A percentile compares a stretch with the other conserved stretches of the same genome.
Conservation (phyloP, 37 sponge, comb jelly and placozoan species). For the Mnemiopsis leidyi region DNA sequence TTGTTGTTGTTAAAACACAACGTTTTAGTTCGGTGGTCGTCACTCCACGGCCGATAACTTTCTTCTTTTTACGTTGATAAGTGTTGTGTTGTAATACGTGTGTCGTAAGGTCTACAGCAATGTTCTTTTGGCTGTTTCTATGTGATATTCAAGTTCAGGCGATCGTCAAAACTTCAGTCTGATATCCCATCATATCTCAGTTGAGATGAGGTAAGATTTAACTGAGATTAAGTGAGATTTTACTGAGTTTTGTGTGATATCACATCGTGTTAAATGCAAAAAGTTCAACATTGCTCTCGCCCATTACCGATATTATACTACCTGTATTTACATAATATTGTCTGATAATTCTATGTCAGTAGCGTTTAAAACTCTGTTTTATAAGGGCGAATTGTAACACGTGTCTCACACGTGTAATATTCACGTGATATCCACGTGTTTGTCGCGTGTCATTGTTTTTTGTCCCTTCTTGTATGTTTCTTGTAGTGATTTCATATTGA, state of each 20-base stretch:
- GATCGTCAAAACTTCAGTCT: no score
- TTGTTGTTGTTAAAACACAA: no score
- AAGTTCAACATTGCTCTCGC: background rate
- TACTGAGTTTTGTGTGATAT: no score
- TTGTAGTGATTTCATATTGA: background rate
- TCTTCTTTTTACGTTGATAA: background rate
- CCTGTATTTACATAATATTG: background rate
- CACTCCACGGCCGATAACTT: background rate
- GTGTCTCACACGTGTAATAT: background rate
- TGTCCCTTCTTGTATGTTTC: background rate
- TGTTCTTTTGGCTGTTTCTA: no score
- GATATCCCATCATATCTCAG: no score
- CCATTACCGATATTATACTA: background rate
- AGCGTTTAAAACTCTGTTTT: background rate
- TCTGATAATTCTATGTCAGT: background rate
- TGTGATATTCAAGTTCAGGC: no score
- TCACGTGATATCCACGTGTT: no score
- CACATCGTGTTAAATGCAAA: background rate
- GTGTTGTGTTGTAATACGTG: background rate
- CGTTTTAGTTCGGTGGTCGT: no score
- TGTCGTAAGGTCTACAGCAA: background rate
- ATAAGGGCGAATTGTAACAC: background rate
- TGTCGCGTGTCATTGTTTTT: background rate
- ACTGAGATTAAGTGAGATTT: background rate
- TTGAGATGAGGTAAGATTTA: background rate